Conservation (phyloP, 2,888 invertebrate genomes). For the Machimus atricapillus region DNA sequence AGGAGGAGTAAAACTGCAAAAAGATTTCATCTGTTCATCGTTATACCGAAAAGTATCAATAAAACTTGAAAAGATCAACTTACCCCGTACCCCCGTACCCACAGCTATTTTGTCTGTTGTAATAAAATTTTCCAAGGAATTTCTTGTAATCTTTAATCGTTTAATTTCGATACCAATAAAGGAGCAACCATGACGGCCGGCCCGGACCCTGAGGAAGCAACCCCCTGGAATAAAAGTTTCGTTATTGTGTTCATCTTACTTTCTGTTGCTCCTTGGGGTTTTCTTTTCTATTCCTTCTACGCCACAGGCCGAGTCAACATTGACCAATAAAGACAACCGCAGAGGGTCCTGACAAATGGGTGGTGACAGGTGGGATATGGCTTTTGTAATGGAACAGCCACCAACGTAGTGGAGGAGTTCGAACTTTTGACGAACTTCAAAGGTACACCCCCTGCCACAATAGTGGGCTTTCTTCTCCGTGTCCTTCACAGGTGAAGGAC, state of each 20-base stretch:
- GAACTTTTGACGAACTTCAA: not conserved
- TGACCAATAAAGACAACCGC: slow-evolving; percentile 9
- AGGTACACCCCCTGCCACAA: not conserved
- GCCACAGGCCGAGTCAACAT: not conserved
- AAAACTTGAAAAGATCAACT: slow-evolving; percentile 29
- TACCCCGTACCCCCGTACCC: not conserved
- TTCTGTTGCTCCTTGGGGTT: not conserved
- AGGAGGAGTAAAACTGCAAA: not conserved
- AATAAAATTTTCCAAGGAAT: slow-evolving; percentile 30
- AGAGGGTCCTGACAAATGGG: not conserved
- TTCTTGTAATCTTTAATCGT: slow-evolving; percentile 32
- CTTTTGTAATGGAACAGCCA: not conserved
- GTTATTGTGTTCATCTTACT: slow-evolving; percentile 21
- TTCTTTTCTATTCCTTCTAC: not conserved
- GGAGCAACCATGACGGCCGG: not conserved
- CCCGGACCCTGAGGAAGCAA: not conserved
- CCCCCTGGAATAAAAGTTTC: not conserved
- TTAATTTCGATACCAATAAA: not conserved
- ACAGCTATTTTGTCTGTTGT: slow-evolving; percentile 19
- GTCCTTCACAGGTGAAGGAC: not conserved
- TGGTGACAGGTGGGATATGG: not conserved
- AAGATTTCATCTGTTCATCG: not conserved
- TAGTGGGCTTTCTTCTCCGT: not conserved
- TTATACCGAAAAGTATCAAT: not conserved
- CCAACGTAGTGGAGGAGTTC: not conserved